A percentile compares a stretch with the other conserved stretches of the same genome.
Evolutionary conservation across 2,113 vertebrate genomes (phyloP).

Genomic region (Etia nguti): DNA sequence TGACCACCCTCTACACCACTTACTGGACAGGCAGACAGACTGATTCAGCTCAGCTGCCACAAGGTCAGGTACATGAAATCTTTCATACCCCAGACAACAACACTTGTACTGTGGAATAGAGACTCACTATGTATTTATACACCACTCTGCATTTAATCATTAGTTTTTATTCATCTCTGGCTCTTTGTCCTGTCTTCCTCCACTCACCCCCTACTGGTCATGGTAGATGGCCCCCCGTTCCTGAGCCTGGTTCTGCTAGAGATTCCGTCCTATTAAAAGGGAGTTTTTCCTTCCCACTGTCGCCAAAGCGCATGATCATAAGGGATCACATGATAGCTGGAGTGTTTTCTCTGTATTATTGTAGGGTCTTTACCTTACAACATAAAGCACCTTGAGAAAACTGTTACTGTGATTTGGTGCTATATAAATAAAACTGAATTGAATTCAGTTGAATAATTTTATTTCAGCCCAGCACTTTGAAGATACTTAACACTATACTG

Average conservation of each 20-base stretch:
- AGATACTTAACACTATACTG: not conserved
- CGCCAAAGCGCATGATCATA: not conserved
- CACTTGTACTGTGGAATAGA: not conserved
- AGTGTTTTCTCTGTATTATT: not conserved
- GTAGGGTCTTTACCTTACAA: not conserved
- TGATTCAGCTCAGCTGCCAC: not conserved
- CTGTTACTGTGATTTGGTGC: not conserved
- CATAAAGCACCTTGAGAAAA: not conserved
- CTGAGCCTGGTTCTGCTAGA: not conserved
- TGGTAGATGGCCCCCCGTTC: not conserved
- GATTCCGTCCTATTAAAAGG: not conserved
- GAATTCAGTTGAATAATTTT: not conserved
- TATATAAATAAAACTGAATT: not conserved
- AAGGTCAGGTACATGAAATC: not conserved
- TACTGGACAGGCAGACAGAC: not conserved
- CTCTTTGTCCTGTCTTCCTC: not conserved
- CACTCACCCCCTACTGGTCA: not conserved
- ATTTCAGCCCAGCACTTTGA: not conserved
- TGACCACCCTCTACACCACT: not conserved
- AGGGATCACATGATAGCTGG: rapidly evolving
- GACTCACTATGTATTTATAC: not conserved
- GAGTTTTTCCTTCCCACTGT: not conserved
- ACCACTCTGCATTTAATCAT: not conserved
- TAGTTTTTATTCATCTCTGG: not conserved
- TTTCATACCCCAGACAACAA: not conserved